Conservation (phyloP, 1,140 invertebrate species). For the Apis laboriosa region DNA sequence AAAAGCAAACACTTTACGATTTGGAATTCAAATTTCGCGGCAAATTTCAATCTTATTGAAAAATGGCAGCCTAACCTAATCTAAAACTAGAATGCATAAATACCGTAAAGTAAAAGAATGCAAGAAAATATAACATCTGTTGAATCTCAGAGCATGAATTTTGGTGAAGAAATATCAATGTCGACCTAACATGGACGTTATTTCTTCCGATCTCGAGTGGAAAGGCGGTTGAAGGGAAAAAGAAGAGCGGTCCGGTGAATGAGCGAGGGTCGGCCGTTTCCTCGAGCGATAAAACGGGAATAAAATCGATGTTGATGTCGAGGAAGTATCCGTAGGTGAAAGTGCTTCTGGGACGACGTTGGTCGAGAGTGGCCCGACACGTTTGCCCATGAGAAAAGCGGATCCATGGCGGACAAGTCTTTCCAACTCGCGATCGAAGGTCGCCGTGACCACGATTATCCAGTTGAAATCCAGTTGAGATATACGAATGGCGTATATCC, state of each 20-base stretch:
- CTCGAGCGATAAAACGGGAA: conserved; percentile 53
- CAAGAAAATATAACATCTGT: too few species aligned
- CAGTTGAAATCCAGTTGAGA: not conserved
- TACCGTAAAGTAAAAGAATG: too few species aligned
- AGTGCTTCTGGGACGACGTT: conserved; percentile 64
- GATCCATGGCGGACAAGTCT: conserved; percentile 48
- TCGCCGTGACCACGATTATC: conserved; percentile 6
- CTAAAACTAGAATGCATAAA: too few species aligned
- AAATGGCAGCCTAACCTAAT: too few species aligned
- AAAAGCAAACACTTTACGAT: too few species aligned
- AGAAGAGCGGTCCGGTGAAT: conserved; percentile 41
- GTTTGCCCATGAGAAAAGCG: conserved; percentile 26
- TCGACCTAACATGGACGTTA: too few species aligned
- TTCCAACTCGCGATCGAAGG: conserved; percentile 54
- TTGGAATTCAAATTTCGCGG: too few species aligned
- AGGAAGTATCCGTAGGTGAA: conserved; percentile 72
- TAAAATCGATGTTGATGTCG: conserved; percentile 56
- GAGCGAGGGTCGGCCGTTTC: conserved; percentile 56
- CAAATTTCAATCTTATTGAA: too few species aligned
- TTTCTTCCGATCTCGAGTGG: not conserved
- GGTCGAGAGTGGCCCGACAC: conserved; percentile 25
- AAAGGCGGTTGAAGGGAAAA: not conserved
- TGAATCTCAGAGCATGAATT: too few species aligned
- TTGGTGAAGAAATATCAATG: too few species aligned
- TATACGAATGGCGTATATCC: too few species aligned